Percentiles rank a stretch among this genome's conserved stretches.
Evolutionary conservation across 2,113 vertebrate genomes (phyloP).

Genomic region (Corythornis vintsioides): DNA sequence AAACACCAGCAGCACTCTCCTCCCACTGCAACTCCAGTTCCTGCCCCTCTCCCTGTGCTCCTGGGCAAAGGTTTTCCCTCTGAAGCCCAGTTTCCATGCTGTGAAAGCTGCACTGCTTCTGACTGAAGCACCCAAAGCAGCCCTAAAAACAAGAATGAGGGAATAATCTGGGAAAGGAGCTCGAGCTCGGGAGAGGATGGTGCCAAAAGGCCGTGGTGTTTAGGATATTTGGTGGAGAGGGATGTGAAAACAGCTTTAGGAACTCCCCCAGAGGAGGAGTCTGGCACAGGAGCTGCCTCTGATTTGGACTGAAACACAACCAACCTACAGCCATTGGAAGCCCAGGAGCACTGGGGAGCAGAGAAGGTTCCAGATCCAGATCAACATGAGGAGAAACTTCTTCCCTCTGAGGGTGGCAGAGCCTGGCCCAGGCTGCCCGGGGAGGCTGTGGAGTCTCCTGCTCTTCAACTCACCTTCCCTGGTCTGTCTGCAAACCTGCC

Average conservation of each 20-base stretch:
- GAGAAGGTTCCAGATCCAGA: too few relatives aligned
- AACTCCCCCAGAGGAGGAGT: neutral
- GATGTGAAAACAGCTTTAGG: neutral
- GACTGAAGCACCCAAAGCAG: neutral
- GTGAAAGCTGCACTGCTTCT: neutral
- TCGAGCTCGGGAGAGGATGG: neutral
- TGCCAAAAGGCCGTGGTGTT: neutral
- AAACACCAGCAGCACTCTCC: neutral
- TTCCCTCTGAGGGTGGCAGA: too few relatives aligned
- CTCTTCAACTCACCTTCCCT: neutral
- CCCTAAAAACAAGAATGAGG: neutral
- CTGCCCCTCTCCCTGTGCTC: neutral
- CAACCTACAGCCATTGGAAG: neutral
- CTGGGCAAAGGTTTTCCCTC: neutral
- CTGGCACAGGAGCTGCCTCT: neutral
- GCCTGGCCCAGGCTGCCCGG: too few relatives aligned
- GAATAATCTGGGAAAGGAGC: neutral
- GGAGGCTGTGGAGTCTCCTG: too few relatives aligned
- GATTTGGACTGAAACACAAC: neutral
- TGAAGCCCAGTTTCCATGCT: neutral
- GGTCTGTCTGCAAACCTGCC: neutral
- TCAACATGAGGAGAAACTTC: too few relatives aligned
- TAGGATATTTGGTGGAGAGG: neutral
- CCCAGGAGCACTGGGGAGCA: too few relatives aligned
- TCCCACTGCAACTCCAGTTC: neutral